Evolutionary conservation across 2,888 invertebrate genomes (phyloP), one percentile per base, ranked within the genome.

Genomic region (Cerceris rybyensis): DNA sequence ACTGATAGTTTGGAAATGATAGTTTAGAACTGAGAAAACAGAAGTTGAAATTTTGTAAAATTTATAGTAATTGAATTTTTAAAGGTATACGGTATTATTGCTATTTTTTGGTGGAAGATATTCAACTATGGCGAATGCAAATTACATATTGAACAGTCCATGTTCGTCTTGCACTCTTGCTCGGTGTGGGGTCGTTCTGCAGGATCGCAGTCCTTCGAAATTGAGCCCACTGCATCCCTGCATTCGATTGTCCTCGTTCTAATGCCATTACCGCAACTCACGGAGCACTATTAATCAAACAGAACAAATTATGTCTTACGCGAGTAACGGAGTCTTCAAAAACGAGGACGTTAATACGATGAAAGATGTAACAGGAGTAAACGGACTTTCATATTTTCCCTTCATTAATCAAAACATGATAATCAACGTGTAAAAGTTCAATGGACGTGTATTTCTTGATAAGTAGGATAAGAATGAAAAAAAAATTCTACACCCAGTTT

Each of bases 241-340:
- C 98, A 98, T 89, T 96, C 96, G 65, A 98, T 96, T 49, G 95
- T 95, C 16, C 98, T 95, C 39, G 96, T 96, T 93, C 97, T 97
- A 46, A 96, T 93, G 0, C 98, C 98, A 90, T 95, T 96, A 9
- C 98, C 98, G 90, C 98, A 98, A 9, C 97, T 96, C 9, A 96
- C 97, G n/a, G 98, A 98, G 91, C 98, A 98, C 98, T 98, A 93
- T 81, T 57, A 55, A 78, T 67, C 67, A 65, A 9, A 74, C 0
- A 7, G 9, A 55, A 17, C 9, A 63, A 74, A 66, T 52, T 59
- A 69, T 42, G 13, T 50, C 2, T 6, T n/a, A 9, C 50, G 50
- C n/a, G 9, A 50, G 11, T 46, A 11, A 50, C 63, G 41, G 39
- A 28, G 28, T 28, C 28, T 75, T 70, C 58, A 54, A 14, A 13